Percentiles rank a stretch among this genome's conserved stretches.
Evolutionary conservation across 2,113 vertebrate genomes (phyloP).

Genomic region (Nymphicus hollandicus): DNA sequence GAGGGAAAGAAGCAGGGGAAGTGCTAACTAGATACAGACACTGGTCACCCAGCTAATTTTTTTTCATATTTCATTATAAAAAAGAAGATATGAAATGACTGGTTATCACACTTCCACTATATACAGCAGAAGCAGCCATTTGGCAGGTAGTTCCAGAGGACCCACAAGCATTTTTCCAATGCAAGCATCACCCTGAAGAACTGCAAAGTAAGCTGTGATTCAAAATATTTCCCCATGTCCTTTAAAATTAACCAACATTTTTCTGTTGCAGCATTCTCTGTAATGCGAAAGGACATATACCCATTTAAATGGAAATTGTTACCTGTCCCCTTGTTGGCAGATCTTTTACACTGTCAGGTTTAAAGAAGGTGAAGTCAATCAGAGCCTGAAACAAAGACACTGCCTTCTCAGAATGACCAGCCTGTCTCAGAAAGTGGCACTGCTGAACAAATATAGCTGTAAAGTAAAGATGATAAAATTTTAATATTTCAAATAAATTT

Average conservation of each 20-base stretch:
- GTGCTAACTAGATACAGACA: background rate
- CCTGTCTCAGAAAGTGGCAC: constrained; percentile 92
- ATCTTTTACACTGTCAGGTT: constrained; percentile 86
- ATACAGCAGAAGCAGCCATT: background rate
- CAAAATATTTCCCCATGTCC: background rate
- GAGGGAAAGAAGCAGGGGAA: background rate
- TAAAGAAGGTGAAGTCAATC: constrained; percentile 94
- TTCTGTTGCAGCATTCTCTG: background rate
- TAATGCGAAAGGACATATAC: background rate
- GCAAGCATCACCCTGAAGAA: background rate
- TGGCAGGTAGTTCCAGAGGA: background rate
- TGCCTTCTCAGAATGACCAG: constrained; percentile 90
- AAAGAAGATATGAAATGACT: background rate
- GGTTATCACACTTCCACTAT: background rate
- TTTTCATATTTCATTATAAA: background rate
- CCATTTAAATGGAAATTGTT: constrained; percentile 23
- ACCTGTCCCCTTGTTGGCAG: constrained; percentile 91
- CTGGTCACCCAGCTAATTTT: background rate
- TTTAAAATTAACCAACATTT: background rate
- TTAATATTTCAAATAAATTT: background rate
- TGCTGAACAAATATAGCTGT: constrained; percentile 87
- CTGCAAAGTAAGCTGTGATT: background rate
- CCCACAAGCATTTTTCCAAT: background rate
- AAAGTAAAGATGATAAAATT: background rate
- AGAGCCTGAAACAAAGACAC: constrained; percentile 91